These are phyloP conservation scores for Agrilus mali DNA, from an alignment of 2,888 invertebrate genomes.

Conservation along the genomic window DNA sequence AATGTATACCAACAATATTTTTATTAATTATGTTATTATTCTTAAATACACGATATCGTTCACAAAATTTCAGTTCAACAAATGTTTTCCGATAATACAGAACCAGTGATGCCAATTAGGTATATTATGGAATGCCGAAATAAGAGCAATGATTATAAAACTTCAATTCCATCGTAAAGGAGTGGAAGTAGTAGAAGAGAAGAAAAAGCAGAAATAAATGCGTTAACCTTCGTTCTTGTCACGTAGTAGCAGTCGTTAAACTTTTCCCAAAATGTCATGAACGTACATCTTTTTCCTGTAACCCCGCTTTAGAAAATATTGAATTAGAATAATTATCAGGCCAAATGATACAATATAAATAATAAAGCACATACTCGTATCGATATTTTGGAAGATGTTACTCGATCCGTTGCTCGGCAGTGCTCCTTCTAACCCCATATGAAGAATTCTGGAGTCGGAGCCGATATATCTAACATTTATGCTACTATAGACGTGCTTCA, in stretches of 20 bases:
- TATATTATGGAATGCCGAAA: too few species aligned
- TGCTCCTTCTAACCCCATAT: constrained; percentile 20
- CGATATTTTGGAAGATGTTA: constrained; percentile 23
- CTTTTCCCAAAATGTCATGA: constrained; percentile 58
- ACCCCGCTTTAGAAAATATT: constrained; percentile 59
- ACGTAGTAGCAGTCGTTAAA: constrained; percentile 32
- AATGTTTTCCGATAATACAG: too few species aligned
- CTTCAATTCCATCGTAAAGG: too few species aligned
- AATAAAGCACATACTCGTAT: constrained; percentile 32
- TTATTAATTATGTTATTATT: too few species aligned
- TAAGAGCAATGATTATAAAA: too few species aligned
- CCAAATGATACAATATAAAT: constrained; percentile 52
- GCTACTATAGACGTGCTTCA: constrained; percentile 42
- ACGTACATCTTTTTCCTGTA: constrained; percentile 64
- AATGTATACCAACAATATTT: too few species aligned
- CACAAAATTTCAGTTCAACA: too few species aligned
- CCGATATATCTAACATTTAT: constrained; percentile 37
- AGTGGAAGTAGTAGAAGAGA: too few species aligned
- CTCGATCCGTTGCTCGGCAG: constrained; percentile 10
- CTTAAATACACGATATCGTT: too few species aligned
- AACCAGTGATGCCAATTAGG: too few species aligned
- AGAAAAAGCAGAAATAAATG: too few species aligned
- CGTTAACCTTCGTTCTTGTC: too few species aligned
- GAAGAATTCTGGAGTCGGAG: constrained; percentile 28
- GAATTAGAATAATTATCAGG: constrained; percentile 47